Evolutionary conservation across 2,797 vertebrate species (phyloP).

Genomic region (Echeneis naucrates): DNA sequence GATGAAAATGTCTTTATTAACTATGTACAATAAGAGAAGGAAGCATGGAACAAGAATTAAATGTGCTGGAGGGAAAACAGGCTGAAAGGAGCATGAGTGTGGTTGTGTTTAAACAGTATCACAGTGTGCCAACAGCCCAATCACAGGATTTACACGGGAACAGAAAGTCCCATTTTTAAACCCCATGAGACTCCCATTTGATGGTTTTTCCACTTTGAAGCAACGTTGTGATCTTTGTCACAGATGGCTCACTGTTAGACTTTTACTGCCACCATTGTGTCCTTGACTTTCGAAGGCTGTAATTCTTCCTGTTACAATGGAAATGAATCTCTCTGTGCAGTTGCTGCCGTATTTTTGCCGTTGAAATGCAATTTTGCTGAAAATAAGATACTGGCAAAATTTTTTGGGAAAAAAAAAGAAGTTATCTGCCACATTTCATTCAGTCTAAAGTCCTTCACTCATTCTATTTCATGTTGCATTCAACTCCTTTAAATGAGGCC

Average conservation of each 20-base stretch:
- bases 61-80: constrained; percentile 17
- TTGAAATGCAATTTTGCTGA: constrained; percentile 4
- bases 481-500: neutral
- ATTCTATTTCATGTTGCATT: neutral
- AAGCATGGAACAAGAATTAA: constrained; percentile 4
- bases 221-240: constrained; percentile 49
- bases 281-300: constrained; percentile 27
- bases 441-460: neutral
- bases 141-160: constrained; percentile 63
- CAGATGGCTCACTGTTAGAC: constrained; percentile 50
- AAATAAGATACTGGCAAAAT: neutral
- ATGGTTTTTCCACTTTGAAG: constrained; percentile 62
- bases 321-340: constrained; percentile 24
- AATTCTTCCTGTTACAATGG: constrained; percentile 3
- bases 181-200: constrained; percentile 46
- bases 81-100: constrained; percentile 19
- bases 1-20: constrained; percentile 47
- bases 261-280: constrained; percentile 34
- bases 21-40: constrained; percentile 28
- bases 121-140: constrained; percentile 52
- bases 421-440: neutral
- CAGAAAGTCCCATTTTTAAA: constrained; percentile 59
- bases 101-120: constrained; percentile 59
- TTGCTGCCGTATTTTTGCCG: constrained; percentile 1
- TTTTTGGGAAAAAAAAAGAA: neutral